Evolutionary conservation across 2,888 invertebrate genomes (phyloP), one percentile per base, ranked within the genome.

Genomic region (Micropterix aruncella): DNA sequence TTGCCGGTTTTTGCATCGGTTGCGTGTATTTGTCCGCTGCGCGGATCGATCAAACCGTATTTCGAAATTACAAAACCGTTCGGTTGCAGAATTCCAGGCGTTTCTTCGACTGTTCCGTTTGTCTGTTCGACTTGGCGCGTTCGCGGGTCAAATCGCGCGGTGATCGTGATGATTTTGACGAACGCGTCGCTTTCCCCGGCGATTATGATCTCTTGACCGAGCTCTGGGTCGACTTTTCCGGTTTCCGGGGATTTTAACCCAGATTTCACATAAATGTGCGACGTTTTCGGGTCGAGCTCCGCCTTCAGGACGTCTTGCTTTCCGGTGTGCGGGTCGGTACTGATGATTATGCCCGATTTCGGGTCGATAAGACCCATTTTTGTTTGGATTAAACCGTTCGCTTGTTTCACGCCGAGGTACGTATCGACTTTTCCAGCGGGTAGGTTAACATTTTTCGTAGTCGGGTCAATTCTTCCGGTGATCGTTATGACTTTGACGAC

Each of bases 1-100:
- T 77, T 76, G 18, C 77, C 76, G 40, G 74, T 76, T 48, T 68
- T 66, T 0, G 69, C 71, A 55, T 78, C 77, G 1, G 75, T 79
- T 19, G 74, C 69, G 58, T 62, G 73, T 51, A 64, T 57, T 51
- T 70, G 70, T 12, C 79, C 78, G 12, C 71, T 75, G 56, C 80
- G 65, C 2, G 69, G 67, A 50, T 77, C 78, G 14, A 76, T 63
- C 65, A 81, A 51, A 66, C 79, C 62, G 69, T 82, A 59, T 73
- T 82, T 62, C 55, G 77, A 54, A 73, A 71, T 50, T 73, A 74
- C 50, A 71, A 72, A 39, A 75, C 71, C 15, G 14, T 38, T 38
- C 4, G 38, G 14, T 38, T 38, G n/a, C 14, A 15, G 37, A 9
- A 48, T 40, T 43, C 52, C 48, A 17, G 48, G 48, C 14, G 49